A percentile compares a stretch with the other conserved stretches of the same genome.
These are phyloP conservation scores for Megalops cyprinoides DNA, from an alignment of 2,797 vertebrate genomes.

Conservation along the genomic window DNA sequence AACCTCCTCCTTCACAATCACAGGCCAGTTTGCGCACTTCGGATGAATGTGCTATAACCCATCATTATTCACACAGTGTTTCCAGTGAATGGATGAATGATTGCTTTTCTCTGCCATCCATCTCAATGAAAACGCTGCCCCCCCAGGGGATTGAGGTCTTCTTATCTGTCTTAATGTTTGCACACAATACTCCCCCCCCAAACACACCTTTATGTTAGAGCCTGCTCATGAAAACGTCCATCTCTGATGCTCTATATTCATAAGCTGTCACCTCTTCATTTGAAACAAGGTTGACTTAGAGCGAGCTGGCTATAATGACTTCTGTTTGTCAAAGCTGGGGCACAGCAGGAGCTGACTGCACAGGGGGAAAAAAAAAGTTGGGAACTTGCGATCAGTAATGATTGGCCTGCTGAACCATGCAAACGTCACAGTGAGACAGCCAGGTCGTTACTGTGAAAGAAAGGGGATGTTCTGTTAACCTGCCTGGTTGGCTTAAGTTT, in stretches of 20 bases:
- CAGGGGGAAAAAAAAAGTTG: background rate
- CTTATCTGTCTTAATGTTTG: constrained; percentile 46
- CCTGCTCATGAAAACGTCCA: background rate
- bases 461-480: background rate
- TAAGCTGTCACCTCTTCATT: background rate
- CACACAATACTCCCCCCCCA: constrained; percentile 26
- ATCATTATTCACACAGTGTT: constrained; percentile 61
- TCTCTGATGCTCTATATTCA: constrained; percentile 6
- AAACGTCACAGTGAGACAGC: background rate
- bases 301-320: background rate
- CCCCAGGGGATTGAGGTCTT: background rate
- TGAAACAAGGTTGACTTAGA: background rate
- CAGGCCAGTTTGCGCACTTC: constrained; percentile 46
- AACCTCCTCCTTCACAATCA: constrained; percentile 35
- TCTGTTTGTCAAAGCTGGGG: background rate
- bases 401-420: background rate
- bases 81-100: constrained; percentile 57
- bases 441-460: background rate
- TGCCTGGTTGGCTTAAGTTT: no score
- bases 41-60: background rate
- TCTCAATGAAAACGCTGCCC: constrained; percentile 55
- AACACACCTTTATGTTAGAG: constrained; percentile 11
- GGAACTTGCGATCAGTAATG: constrained; percentile 7
- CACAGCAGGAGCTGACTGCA: background rate
- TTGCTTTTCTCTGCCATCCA: constrained; percentile 48